Conservation (phyloP, 2,888 invertebrate species). For the Pristionchus fissidentatus region DNA sequence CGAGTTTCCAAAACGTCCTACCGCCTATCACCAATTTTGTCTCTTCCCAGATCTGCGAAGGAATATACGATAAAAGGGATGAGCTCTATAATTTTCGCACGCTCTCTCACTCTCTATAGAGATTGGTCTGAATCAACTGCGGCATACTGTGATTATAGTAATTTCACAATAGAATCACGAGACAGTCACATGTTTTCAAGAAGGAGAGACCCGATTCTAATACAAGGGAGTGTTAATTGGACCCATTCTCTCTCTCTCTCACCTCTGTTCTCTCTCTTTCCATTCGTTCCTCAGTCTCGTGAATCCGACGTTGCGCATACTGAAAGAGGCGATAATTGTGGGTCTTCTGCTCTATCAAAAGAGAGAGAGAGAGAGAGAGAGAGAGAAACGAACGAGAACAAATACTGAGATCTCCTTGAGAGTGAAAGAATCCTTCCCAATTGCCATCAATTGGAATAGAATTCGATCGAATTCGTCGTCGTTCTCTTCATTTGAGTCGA, state of each 20-base stretch:
- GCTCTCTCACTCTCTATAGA: no score
- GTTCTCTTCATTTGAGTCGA: neutral
- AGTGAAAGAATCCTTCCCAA: slow-evolving; percentile 32
- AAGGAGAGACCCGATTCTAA: no score
- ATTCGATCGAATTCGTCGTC: neutral
- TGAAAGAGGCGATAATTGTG: slow-evolving; percentile 19
- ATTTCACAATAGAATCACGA: no score
- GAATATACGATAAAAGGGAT: no score
- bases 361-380: neutral
- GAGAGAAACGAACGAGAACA: neutral
- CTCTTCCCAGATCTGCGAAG: no score
- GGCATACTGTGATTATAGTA: no score
- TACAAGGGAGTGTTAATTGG: no score
- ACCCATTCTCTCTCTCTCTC: slow-evolving; percentile 7
- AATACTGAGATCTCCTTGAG: slow-evolving; percentile 34
- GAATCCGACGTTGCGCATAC: neutral
- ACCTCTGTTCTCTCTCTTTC: neutral
- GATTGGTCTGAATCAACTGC: no score
- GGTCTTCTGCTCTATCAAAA: neutral
- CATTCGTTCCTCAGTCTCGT: slow-evolving; percentile 24
- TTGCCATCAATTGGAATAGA: slow-evolving; percentile 39
- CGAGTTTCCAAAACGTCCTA: no score
- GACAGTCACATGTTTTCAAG: no score
- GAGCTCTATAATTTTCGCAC: no score
- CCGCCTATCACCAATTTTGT: no score